Evolutionary conservation across 2,113 vertebrate genomes (phyloP).

Genomic region (Ochotona curzoniae): DNA sequence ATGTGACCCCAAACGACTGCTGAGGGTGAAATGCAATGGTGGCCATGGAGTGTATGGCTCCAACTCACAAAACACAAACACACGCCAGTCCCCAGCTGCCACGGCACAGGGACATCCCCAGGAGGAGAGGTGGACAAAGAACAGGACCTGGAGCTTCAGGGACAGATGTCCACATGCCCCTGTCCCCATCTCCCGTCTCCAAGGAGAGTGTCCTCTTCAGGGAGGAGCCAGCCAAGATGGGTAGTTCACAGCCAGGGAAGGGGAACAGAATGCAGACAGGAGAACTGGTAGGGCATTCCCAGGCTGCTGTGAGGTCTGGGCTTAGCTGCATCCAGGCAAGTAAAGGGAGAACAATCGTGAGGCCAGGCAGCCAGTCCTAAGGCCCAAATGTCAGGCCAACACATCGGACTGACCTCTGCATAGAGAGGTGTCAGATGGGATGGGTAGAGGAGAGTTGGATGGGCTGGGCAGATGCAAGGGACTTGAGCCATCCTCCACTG

Average conservation of each 20-base stretch:
- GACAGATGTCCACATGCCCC: neutral
- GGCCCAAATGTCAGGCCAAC: neutral
- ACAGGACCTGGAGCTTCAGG: too few relatives aligned
- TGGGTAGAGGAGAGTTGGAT: neutral
- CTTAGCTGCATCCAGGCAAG: neutral
- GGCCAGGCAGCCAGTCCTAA: neutral
- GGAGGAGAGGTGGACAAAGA: neutral
- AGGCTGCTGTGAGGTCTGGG: neutral
- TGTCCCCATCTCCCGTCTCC: too few relatives aligned
- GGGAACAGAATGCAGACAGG: neutral
- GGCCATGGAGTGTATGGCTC: neutral
- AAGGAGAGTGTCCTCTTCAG: neutral
- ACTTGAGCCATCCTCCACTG: too few relatives aligned
- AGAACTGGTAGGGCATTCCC: neutral
- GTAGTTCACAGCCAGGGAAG: neutral
- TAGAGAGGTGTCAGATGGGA: neutral
- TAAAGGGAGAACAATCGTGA: neutral
- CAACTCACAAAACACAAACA: neutral
- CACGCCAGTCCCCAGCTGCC: neutral
- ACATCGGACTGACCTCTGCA: neutral
- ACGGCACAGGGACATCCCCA: neutral
- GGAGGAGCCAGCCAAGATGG: neutral
- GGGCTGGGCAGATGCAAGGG: neutral
- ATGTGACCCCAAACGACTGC: accelerated
- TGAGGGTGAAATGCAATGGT: neutral